A percentile compares a stretch with the other conserved stretches of the same genome.
phyloP scores from a whole-genome alignment of 2,888 invertebrate species.

The Thera britannica region DNA sequence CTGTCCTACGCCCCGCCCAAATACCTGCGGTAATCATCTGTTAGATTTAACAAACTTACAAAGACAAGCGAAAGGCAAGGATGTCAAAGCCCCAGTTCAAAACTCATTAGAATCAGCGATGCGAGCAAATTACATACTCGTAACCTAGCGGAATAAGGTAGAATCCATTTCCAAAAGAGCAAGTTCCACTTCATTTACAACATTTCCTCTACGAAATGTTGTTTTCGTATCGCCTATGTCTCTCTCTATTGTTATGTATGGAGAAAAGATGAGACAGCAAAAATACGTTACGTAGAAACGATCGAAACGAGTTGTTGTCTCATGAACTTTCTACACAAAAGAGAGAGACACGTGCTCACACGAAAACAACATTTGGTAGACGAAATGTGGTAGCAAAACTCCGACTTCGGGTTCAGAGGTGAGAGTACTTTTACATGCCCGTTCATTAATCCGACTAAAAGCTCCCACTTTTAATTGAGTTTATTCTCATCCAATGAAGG shows the following conservation, averaged over 20 bases:
- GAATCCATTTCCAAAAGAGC: neutral
- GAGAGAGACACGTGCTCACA: no score
- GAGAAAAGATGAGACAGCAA: no score
- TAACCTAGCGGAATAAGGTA: neutral
- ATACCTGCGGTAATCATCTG: neutral
- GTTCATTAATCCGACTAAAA: conserved; percentile 51
- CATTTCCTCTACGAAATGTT: no score
- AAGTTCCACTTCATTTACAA: no score
- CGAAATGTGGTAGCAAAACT: no score
- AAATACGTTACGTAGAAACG: no score
- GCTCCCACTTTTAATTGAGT: conserved; percentile 47
- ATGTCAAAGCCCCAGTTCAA: neutral
- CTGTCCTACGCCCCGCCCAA: no score
- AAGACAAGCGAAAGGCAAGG: neutral
- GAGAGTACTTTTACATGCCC: conserved; percentile 11
- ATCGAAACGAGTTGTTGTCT: no score
- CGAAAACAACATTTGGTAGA: no score
- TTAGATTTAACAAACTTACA: neutral
- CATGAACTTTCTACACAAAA: no score
- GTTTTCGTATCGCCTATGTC: no score
- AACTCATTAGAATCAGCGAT: conserved; percentile 5
- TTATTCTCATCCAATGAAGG: conserved; percentile 44
- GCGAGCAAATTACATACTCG: conserved; percentile 6
- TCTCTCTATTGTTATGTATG: no score
- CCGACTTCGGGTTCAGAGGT: neutral